A percentile compares a stretch with the other conserved stretches of the same genome.
These are phyloP conservation scores for Leptinotarsa juncta DNA, from an alignment of 2,888 invertebrate genomes.

Conservation along the genomic window DNA sequence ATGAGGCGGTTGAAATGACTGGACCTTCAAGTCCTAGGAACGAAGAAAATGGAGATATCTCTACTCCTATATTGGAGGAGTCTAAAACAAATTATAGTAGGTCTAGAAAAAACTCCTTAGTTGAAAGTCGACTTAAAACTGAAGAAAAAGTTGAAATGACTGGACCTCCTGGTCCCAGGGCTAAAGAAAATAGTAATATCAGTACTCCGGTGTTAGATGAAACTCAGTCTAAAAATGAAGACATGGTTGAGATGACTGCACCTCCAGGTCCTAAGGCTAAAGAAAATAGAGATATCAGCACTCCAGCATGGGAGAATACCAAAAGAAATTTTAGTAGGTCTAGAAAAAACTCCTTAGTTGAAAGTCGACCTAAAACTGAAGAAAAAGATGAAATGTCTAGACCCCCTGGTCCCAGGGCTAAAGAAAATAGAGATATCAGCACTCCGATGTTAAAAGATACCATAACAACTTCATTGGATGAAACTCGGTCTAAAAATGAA, in stretches of 20 bases:
- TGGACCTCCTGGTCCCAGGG: background rate
- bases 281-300: too few species aligned
- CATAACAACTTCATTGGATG: background rate
- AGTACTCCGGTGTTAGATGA: background rate
- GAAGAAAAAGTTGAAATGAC: background rate
- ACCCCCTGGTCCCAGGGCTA: background rate
- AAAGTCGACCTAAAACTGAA: background rate
- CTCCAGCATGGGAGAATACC: too few species aligned
- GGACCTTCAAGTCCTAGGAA: background rate
- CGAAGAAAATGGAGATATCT: background rate
- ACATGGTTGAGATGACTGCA: background rate
- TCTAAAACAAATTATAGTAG: background rate
- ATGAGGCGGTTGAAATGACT: background rate
- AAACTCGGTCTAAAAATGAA: background rate
- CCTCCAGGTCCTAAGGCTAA: background rate
- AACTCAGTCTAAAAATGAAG: background rate
- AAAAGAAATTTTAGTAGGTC: background rate
- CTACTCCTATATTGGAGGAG: background rate
- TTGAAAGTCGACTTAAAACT: background rate
- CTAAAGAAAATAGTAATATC: background rate
- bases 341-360: background rate
- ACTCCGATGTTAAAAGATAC: background rate
- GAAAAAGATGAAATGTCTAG: background rate
- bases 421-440: background rate
- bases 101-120: background rate